Evolutionary conservation across 1,140 invertebrate genomes (phyloP), one percentile per base, ranked within the genome.

Genomic region (Chrysopa pallens): DNA sequence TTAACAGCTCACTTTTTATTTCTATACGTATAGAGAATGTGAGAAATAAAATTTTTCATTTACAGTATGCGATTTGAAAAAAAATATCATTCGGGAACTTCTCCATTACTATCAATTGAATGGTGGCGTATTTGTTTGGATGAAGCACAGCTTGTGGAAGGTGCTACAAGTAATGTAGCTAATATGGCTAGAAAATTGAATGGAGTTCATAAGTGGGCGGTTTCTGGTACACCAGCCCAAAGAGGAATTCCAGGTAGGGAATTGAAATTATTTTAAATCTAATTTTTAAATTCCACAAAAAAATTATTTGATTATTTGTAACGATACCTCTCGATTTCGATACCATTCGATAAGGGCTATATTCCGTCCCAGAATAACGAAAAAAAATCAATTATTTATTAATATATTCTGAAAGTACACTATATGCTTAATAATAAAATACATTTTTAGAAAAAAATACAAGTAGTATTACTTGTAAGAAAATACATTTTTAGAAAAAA

Each of bases 141-240:
- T 63, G 84, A 88, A 65, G 83, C 81, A 33, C 84, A 88, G 63
- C 83, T 84, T 69, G 80, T 85, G 1, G 83, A 85, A 57, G 65
- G 66, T 46, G 62, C 67, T 1, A 63, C 69, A 4, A 66, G 66
- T 28, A 61, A 65, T 49, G 60, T 68, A 0, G 70, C 77, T 2
- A 61, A 68, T 48, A 80, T 87, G 76, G 78, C 76, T 1, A 52
- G 63, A 12, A 56, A 66, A 48, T 52, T 84, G 15, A 52, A 53
- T 13, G 70, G 73, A 6, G 51, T 71, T 6, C 72, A 81, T 59
- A 66, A 75, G 41, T 88, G 84, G 84, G 83, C 80, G 45, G 70
- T 86, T 1, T 82, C 80, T 23, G 83, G 83, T 15, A 87, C 81
- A 1, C 81, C 81, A 1, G 70, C 84, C 39, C 74, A 80, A 50